Conservation (phyloP, 1,140 invertebrate genomes). For the Euschistus heros region DNA sequence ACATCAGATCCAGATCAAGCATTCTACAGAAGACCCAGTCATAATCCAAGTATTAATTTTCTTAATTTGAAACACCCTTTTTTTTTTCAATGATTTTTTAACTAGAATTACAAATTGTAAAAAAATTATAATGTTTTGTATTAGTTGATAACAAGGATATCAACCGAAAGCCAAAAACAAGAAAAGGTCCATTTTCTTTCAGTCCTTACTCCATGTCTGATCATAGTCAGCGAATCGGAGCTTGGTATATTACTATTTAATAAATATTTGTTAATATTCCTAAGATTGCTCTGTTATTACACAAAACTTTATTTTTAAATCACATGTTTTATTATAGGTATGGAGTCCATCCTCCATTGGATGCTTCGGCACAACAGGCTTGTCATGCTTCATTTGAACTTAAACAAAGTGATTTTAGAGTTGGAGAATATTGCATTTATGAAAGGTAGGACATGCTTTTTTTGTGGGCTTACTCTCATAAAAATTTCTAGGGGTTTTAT, state of each 20-base stretch:
- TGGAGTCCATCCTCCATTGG: slow-evolving; percentile 31
- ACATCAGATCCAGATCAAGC: slow-evolving; percentile 25
- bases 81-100: too few species aligned
- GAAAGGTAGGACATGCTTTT: slow-evolving; percentile 38
- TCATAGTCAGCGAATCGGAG: slow-evolving; percentile 21
- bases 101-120: too few species aligned
- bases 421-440: slow-evolving; percentile 59
- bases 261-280: not conserved
- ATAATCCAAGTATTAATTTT: slow-evolving; percentile 12
- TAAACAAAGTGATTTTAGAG: slow-evolving; percentile 51
- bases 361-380: slow-evolving; percentile 36
- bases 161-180: slow-evolving; percentile 15
- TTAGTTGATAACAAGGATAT: slow-evolving; percentile 19
- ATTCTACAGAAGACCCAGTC: slow-evolving; percentile 25
- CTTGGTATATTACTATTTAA: slow-evolving; percentile 23
- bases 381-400: slow-evolving; percentile 41
- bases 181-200: slow-evolving; percentile 16
- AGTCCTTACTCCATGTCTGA: slow-evolving; percentile 23
- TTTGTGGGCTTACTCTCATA: too few species aligned
- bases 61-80: too few species aligned
- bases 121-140: not conserved
- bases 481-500: too few species aligned
- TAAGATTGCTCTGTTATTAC: too few species aligned
- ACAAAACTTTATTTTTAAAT: too few species aligned
- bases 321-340: slow-evolving; percentile 17